Percentiles rank a stretch among this genome's conserved stretches.
Conservation (phyloP, 2,113 vertebrate genomes). For the Sinocyclocheilus anshuiensis region DNA sequence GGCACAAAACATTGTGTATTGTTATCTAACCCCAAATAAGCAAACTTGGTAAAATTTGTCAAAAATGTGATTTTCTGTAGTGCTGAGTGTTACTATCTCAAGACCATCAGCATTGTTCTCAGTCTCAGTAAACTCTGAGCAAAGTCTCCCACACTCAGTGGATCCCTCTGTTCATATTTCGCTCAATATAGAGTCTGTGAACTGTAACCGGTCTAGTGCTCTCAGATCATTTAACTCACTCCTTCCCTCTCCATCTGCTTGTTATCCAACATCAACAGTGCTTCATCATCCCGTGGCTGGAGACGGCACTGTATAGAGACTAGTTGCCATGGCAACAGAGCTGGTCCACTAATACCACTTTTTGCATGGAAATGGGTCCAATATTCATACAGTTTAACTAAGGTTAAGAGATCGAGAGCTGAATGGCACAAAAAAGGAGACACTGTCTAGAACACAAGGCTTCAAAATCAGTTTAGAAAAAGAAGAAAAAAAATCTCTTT, state of each 20-base stretch:
- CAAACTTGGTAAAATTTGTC: no score
- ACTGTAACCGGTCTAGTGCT: slow-evolving; percentile 28
- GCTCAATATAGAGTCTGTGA: slow-evolving; percentile 32
- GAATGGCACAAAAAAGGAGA: not conserved
- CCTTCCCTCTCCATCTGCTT: slow-evolving; percentile 39
- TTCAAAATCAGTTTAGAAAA: not conserved
- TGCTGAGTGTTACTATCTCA: not conserved
- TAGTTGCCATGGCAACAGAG: not conserved
- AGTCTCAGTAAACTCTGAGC: not conserved
- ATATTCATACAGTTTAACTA: not conserved
- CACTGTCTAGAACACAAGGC: not conserved
- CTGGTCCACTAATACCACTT: not conserved
- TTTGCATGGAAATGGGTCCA: not conserved
- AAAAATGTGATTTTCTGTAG: not conserved
- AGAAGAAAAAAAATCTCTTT: no score
- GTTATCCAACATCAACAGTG: slow-evolving; percentile 51
- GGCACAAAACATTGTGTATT: not conserved
- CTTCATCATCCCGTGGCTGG: not conserved
- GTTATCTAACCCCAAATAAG: not conserved
- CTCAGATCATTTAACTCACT: slow-evolving; percentile 46
- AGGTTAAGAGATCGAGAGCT: not conserved
- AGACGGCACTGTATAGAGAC: slow-evolving; percentile 22
- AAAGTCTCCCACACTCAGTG: slow-evolving; percentile 10
- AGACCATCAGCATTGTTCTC: not conserved
- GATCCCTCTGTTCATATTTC: slow-evolving; percentile 32